These are phyloP conservation scores for Drosophila phalerata DNA, from an alignment of 2,888 invertebrate species.

Conservation along the genomic window DNA sequence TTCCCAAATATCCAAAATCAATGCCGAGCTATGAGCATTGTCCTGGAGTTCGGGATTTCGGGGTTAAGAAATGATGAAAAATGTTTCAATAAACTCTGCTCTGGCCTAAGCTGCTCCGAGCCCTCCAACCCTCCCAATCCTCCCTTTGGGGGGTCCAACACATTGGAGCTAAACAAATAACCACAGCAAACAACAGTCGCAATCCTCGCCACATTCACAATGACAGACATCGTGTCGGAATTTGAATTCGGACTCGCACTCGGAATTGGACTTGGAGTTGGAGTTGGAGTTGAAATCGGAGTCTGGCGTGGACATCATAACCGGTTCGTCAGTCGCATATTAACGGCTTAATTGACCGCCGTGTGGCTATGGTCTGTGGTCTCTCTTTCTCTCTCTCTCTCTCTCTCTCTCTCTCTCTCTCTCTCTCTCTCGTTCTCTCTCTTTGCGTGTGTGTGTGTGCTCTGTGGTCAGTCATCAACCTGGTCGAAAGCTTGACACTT, in stretches of 20 bases:
- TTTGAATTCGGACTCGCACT: neutral
- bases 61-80: conserved; percentile 72
- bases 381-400: neutral
- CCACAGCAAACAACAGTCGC: conserved; percentile 14
- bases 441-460: conserved; percentile 7
- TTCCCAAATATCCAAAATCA: conserved; percentile 29
- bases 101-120: conserved; percentile 42
- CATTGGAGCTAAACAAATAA: conserved; percentile 53
- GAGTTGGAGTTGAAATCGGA: neutral
- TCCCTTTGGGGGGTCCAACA: conserved; percentile 49
- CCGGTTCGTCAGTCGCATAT: conserved; percentile 56
- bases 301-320: conserved; percentile 24
- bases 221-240: conserved; percentile 17
- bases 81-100: conserved; percentile 74
- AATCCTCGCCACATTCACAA: conserved; percentile 11
- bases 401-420: neutral
- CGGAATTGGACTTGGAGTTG: neutral
- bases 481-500: conserved; percentile 18
- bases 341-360: conserved; percentile 75
- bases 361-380: conserved; percentile 55
- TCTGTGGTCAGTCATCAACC: conserved; percentile 28
- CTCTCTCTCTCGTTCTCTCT: neutral
- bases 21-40: conserved; percentile 43
- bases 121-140: neutral
- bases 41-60: conserved; percentile 49